Evolutionary conservation across 1,140 invertebrate species (phyloP), one percentile per base, ranked within the genome.

Genomic region (Chlorops oryzae): DNA sequence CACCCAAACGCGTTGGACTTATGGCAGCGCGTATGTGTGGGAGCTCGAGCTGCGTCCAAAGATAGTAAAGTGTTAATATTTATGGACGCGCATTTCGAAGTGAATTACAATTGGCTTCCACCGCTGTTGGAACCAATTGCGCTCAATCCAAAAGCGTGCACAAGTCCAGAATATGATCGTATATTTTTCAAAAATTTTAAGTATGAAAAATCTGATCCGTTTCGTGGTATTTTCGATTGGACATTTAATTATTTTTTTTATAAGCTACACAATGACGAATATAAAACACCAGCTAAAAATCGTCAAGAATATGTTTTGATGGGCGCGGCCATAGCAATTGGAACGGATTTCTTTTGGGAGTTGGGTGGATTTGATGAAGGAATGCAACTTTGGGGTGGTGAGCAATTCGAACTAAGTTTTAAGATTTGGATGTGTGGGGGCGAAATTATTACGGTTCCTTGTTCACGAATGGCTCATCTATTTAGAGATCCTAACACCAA

Each of bases 401-500:
- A n/a, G n/a, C n/a, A n/a, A n/a, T n/a, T n/a, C n/a, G n/a, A n/a
- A n/a, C n/a, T n/a, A n/a, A n/a, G n/a, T n/a, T n/a, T n/a, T n/a
- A n/a, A n/a, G n/a, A n/a, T n/a, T n/a, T n/a, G n/a, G n/a, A n/a
- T n/a, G n/a, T n/a, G n/a, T n/a, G n/a, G n/a, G n/a, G n/a, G n/a
- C n/a, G n/a, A n/a, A n/a, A n/a, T n/a, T n/a, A n/a, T 75, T 73
- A 92, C 77, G 74, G 83, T 75, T 12, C 92, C 92, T 2, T 96
- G 94, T 65, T 95, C 91, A 3, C 81, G 91, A 58, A 92, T 98
- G 12, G 94, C 92, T 0, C 94, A 98, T 68, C 92, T 92, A 90
- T 90, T 73, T 86, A 86, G 35, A 84, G 86, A 2, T n/a, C n/a
- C n/a, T n/a, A n/a, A n/a, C n/a, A n/a, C n/a, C n/a, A n/a, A n/a